These are phyloP conservation scores for Aspidiotus destructor DNA, from an alignment of 2,888 invertebrate genomes.

Conservation along the genomic window DNA sequence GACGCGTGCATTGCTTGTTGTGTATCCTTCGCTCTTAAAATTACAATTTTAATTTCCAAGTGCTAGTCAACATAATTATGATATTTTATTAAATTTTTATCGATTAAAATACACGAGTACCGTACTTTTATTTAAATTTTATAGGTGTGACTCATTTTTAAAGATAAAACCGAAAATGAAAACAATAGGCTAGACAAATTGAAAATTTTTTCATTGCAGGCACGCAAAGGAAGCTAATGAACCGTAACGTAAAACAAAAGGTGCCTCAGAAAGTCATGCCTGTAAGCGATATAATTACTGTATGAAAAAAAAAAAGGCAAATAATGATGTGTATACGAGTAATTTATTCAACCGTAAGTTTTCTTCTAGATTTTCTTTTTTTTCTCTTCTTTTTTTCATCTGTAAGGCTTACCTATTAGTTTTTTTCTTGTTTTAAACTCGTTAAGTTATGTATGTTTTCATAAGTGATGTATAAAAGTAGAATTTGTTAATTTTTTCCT, in stretches of 20 bases:
- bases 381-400: not conserved
- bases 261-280: too few relatives aligned
- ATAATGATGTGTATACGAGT: too few relatives aligned
- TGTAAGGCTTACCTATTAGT: not conserved
- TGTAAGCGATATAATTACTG: too few relatives aligned
- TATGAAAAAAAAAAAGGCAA: too few relatives aligned
- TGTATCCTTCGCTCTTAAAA: conserved; percentile 14
- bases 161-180: too few relatives aligned
- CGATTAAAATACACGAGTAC: not conserved
- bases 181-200: too few relatives aligned
- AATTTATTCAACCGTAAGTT: not conserved
- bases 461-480: not conserved
- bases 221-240: too few relatives aligned
- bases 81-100: conserved; percentile 8
- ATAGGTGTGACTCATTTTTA: too few relatives aligned
- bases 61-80: conserved; percentile 13
- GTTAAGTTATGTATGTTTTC: not conserved
- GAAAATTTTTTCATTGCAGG: too few relatives aligned
- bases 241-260: too few relatives aligned
- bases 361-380: not conserved
- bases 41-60: conserved; percentile 15
- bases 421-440: not conserved
- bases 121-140: not conserved
- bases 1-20: not conserved
- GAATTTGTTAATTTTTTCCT: not conserved